Evolutionary conservation across 2,888 invertebrate species (phyloP).

Genomic region (Conistra vaccinii): DNA sequence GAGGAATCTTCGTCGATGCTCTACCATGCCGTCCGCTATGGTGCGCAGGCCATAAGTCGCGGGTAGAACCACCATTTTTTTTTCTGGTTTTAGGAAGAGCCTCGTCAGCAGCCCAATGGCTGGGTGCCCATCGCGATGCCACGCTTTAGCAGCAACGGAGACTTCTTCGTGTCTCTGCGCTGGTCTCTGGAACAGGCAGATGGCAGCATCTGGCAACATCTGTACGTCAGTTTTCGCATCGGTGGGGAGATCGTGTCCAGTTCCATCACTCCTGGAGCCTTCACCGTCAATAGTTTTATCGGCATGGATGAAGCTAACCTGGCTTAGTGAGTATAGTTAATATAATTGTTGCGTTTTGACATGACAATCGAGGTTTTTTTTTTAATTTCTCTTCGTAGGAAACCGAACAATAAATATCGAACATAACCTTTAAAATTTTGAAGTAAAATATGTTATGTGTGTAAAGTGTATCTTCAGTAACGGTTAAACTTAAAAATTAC

Average conservation of each 20-base stretch:
- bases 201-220: slow-evolving; percentile 89
- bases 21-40: too few relatives aligned
- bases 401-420: not conserved
- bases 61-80: not conserved
- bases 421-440: not conserved
- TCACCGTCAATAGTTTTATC: slow-evolving; percentile 91
- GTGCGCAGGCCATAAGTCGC: too few relatives aligned
- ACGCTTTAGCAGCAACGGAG: slow-evolving; percentile 85
- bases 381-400: not conserved
- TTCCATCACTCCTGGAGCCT: slow-evolving; percentile 90
- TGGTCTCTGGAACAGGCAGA: slow-evolving; percentile 83
- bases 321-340: slow-evolving; percentile 77
- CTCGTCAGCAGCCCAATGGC: slow-evolving; percentile 91
- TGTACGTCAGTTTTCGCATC: slow-evolving; percentile 80
- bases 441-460: too few relatives aligned
- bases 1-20: too few relatives aligned
- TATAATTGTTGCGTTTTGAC: not conserved
- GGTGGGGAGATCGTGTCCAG: slow-evolving; percentile 77
- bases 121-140: slow-evolving; percentile 93
- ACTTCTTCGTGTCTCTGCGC: slow-evolving; percentile 83
- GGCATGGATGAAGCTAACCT: slow-evolving; percentile 87
- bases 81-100: slow-evolving; percentile 80
- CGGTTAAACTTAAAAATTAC: too few relatives aligned
- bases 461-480: too few relatives aligned
- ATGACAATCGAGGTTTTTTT: not conserved